Conservation (phyloP, 2,888 invertebrate genomes). For the Galerucella nymphaeae region DNA sequence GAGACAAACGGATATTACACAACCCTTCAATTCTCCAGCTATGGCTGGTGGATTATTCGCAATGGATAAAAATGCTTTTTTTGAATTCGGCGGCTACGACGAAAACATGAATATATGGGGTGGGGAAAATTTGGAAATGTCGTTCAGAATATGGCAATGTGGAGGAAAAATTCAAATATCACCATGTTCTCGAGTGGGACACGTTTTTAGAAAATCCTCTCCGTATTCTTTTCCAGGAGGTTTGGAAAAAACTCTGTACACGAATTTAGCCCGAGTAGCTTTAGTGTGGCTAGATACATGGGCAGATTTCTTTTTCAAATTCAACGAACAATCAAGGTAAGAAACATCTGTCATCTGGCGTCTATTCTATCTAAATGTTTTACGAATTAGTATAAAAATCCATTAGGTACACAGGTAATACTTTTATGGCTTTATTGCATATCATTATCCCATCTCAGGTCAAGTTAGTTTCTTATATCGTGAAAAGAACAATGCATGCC, state of each 20-base stretch:
- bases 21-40: constrained; percentile 83
- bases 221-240: constrained; percentile 93
- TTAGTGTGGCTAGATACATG: constrained; percentile 99
- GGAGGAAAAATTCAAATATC: constrained; percentile 91
- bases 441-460: too few relatives aligned
- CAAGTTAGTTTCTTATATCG: too few relatives aligned
- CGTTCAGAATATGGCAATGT: constrained; percentile 96
- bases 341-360: neutral
- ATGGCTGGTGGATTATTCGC: constrained; percentile 97
- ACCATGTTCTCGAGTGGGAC: constrained; percentile 94
- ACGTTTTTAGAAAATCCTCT: constrained; percentile 90
- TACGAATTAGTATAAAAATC: too few relatives aligned
- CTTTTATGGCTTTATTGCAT: too few relatives aligned
- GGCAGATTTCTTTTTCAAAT: constrained; percentile 91
- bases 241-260: constrained; percentile 85
- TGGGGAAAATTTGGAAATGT: constrained; percentile 97
- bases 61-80: constrained; percentile 86
- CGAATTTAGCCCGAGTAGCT: constrained; percentile 93
- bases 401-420: too few relatives aligned
- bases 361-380: too few relatives aligned
- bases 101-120: constrained; percentile 92
- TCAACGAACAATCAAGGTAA: constrained; percentile 77
- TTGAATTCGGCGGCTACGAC: constrained; percentile 80
- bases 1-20: constrained; percentile 72
- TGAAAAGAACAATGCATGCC: too few relatives aligned